Evolutionary conservation across 2,888 invertebrate species (phyloP).

Genomic region (Diarsia dahlii): DNA sequence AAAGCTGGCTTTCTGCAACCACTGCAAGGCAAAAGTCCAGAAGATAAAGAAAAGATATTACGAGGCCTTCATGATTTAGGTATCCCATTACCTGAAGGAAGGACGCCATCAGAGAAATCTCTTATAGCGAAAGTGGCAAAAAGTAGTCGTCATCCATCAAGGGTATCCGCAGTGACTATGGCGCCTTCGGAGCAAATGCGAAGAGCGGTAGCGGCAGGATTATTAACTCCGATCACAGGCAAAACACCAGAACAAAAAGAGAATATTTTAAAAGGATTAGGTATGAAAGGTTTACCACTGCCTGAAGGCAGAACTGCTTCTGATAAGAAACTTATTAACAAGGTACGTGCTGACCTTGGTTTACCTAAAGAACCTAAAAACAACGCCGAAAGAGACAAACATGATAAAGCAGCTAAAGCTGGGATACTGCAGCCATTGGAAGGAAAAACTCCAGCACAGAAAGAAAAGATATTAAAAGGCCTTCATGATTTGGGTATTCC

Average conservation of each 20-base stretch:
- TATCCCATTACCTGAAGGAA: slow-evolving; percentile 45
- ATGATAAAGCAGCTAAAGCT: slow-evolving; percentile 22
- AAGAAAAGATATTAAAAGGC: slow-evolving; percentile 19
- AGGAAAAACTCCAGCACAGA: slow-evolving; percentile 18
- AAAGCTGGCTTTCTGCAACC: neutral
- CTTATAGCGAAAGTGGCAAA: slow-evolving; percentile 39
- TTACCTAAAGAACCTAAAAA: slow-evolving; percentile 66
- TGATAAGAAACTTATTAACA: slow-evolving; percentile 65
- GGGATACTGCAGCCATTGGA: slow-evolving; percentile 23
- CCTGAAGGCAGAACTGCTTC: slow-evolving; percentile 68
- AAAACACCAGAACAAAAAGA: slow-evolving; percentile 43
- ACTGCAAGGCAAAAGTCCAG: slow-evolving; percentile 16
- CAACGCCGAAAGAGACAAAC: slow-evolving; percentile 35
- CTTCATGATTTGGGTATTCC: slow-evolving; percentile 24
- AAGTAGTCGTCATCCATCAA: neutral
- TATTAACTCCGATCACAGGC: slow-evolving; percentile 38
- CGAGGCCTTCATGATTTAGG: slow-evolving; percentile 27
- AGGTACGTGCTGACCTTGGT: slow-evolving; percentile 67
- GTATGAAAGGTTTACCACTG: slow-evolving; percentile 62
- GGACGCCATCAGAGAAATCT: slow-evolving; percentile 30
- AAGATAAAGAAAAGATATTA: slow-evolving; percentile 48
- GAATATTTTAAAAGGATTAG: slow-evolving; percentile 62
- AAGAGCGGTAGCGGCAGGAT: too few relatives aligned
- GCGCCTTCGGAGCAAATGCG: slow-evolving; percentile 50
- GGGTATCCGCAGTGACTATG: neutral